These are phyloP conservation scores for Podabrus alpinus DNA, from an alignment of 2,888 invertebrate genomes.

Conservation along the genomic window DNA sequence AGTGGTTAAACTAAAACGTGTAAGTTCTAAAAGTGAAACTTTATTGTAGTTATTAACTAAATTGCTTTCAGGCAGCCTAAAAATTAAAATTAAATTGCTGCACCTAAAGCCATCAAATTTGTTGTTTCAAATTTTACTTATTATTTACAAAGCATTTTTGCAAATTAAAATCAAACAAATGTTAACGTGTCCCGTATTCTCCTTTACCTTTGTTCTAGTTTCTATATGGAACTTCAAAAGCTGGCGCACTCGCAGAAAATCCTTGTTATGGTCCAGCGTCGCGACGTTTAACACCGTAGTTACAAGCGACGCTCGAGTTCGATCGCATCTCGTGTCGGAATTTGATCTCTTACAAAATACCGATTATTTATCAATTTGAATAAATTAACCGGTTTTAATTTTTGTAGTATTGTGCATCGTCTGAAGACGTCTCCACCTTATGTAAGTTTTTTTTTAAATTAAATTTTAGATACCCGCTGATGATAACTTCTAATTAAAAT, in stretches of 20 bases:
- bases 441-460: neutral
- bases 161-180: slow-evolving; percentile 7
- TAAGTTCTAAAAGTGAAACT: neutral
- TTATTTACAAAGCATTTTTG: neutral
- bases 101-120: neutral
- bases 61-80: neutral
- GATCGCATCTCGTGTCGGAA: slow-evolving; percentile 35
- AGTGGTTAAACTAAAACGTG: neutral
- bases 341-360: slow-evolving; percentile 5
- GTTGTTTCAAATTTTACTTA: neutral
- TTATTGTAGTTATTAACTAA: neutral
- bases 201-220: slow-evolving; percentile 27
- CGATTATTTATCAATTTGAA: slow-evolving; percentile 6
- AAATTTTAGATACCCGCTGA: neutral
- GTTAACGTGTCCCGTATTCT: slow-evolving; percentile 15
- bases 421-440: neutral
- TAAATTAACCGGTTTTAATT: neutral
- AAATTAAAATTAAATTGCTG: neutral
- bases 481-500: neutral
- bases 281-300: slow-evolving; percentile 43
- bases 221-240: slow-evolving; percentile 23
- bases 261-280: slow-evolving; percentile 37
- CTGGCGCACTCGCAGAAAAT: slow-evolving; percentile 29
- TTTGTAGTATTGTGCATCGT: neutral
- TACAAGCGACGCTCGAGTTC: slow-evolving; percentile 42